Evolutionary conservation across 2,797 vertebrate species (phyloP).

Genomic region (Molothrus ater): DNA sequence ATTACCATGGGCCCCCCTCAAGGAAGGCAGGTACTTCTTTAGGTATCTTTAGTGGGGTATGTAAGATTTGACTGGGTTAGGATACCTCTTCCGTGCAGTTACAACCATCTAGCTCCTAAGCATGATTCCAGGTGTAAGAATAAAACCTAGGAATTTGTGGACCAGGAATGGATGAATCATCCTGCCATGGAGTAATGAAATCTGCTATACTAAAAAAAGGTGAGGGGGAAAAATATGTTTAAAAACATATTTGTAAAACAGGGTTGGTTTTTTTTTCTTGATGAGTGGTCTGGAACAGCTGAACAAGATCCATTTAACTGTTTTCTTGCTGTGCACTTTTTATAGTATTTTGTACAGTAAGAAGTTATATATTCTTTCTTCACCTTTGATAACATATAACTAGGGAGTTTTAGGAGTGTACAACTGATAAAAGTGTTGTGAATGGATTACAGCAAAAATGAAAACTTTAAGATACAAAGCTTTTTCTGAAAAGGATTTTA

Average conservation of each 20-base stretch:
- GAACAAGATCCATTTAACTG: neutral
- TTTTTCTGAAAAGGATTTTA: neutral
- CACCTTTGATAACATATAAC: neutral
- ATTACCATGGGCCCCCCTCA: neutral
- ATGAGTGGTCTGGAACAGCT: neutral
- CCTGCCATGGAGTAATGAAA: neutral
- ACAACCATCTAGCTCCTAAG: neutral
- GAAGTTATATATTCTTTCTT: neutral
- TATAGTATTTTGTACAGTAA: neutral
- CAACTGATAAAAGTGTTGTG: neutral
- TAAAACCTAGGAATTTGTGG: neutral
- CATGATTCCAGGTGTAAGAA: neutral
- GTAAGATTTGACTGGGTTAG: neutral
- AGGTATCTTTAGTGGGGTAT: neutral
- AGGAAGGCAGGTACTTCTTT: neutral
- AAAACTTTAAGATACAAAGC: neutral
- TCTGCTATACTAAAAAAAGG: neutral
- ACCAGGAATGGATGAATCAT: neutral
- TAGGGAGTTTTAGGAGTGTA: neutral
- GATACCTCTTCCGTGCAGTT: neutral
- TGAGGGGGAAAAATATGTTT: rapidly evolving
- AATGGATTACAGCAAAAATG: neutral
- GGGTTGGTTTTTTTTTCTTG: rapidly evolving
- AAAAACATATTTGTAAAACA: neutral
- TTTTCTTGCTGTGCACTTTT: neutral